Evolutionary conservation across 2,113 vertebrate species (phyloP).

Genomic region (Nothoprocta perdicaria): DNA sequence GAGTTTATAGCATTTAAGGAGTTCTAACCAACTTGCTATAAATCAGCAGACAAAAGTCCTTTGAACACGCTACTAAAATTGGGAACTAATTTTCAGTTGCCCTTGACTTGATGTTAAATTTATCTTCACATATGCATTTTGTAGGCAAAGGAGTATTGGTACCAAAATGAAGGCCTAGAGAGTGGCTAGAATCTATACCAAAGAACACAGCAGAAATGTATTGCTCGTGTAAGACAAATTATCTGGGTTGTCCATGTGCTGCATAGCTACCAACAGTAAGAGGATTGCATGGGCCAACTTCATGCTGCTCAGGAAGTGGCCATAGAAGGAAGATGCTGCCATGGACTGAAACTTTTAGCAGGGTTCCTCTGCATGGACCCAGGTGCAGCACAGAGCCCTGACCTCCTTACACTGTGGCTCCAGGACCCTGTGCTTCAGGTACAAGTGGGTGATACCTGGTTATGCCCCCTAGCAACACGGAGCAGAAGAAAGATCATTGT

Average conservation of each 20-base stretch:
- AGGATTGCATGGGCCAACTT: background rate
- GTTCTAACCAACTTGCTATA: constrained; percentile 47
- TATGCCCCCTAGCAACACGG: background rate
- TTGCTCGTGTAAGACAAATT: background rate
- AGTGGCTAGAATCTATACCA: background rate
- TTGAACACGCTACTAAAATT: constrained; percentile 38
- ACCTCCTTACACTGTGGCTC: fast-evolving
- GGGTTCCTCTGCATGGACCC: background rate
- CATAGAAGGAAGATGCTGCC: background rate
- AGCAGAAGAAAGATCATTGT: background rate
- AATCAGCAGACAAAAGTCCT: constrained; percentile 67
- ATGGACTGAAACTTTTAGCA: background rate
- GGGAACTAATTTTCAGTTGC: background rate
- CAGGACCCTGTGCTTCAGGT: background rate
- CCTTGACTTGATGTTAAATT: background rate
- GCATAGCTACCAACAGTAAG: background rate
- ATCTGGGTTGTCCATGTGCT: fast-evolving
- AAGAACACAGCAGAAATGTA: background rate
- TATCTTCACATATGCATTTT: background rate
- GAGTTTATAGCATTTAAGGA: constrained; percentile 61
- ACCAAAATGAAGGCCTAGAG: background rate
- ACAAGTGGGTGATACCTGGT: background rate
- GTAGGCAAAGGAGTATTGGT: background rate
- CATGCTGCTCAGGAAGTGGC: background rate
- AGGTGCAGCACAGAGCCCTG: background rate